Percentiles rank a stretch among this genome's conserved stretches.
Evolutionary conservation across 37 sponge, comb jelly and placozoan species (phyloP).

Genomic region (Spongilla lacustris): DNA sequence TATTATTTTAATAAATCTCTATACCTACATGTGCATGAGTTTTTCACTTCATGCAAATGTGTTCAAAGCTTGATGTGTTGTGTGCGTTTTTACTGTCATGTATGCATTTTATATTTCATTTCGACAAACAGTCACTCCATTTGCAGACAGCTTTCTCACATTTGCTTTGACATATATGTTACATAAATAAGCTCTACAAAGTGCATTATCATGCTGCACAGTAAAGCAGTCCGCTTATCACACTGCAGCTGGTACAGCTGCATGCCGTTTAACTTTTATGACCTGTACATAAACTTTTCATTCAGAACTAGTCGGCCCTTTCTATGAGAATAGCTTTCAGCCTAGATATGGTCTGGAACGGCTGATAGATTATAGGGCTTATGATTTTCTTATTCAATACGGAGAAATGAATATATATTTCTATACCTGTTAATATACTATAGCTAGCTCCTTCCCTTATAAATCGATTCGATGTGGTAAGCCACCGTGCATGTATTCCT

Average conservation of each 20-base stretch:
- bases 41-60: neutral
- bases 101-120: conserved; percentile 1
- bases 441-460: neutral
- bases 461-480: conserved; percentile 1
- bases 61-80: conserved; percentile 1
- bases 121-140: conserved; percentile 1
- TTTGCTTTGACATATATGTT: conserved; percentile 1
- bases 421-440: neutral
- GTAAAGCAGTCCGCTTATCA: conserved; percentile 1
- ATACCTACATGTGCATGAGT: neutral
- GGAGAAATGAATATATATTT: neutral
- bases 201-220: neutral
- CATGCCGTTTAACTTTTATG: neutral
- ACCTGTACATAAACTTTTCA: neutral
- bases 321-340: neutral
- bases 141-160: neutral
- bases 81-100: neutral
- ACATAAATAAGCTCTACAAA: conserved; percentile 1
- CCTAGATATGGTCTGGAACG: neutral
- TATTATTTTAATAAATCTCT: conserved; percentile 1
- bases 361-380: conserved; percentile 1
- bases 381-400: neutral
- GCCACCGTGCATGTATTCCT: neutral
- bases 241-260: neutral
- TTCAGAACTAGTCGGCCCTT: neutral